Evolutionary conservation across 2,888 invertebrate species (phyloP), one percentile per base, ranked within the genome.

Genomic region (Oxycera nigricornis): DNA sequence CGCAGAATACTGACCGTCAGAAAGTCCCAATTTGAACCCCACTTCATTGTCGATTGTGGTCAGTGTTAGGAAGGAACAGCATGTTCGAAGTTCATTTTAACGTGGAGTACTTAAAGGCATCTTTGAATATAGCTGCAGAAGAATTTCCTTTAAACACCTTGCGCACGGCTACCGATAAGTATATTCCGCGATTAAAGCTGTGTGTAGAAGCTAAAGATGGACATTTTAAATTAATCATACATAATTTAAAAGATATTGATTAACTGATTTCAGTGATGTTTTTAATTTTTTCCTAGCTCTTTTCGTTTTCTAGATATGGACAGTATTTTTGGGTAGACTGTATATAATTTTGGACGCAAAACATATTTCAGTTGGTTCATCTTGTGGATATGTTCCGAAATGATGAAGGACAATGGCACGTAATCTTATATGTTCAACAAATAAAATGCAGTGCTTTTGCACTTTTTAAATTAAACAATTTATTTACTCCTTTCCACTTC

Each of bases 401-500:
- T n/a, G n/a, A n/a, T n/a, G n/a, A n/a, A n/a, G n/a, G n/a, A n/a
- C n/a, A n/a, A n/a, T n/a, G n/a, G n/a, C n/a, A n/a, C n/a, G n/a
- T n/a, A n/a, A n/a, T n/a, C n/a, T n/a, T n/a, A n/a, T n/a, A n/a
- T n/a, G n/a, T n/a, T n/a, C n/a, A n/a, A 7, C 35, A 35, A 35
- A 35, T 35, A 35, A 35, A 35, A 35, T 35, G n/a, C n/a, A n/a
- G n/a, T n/a, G n/a, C n/a, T n/a, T n/a, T n/a, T n/a, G n/a, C 14
- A 46, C 4, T 3, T 2, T 62, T 67, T 52, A 7, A 24, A 52
- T 55, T 52, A 70, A 70, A 70, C 70, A 70, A 31, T 70, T 70
- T 55, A 70, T 70, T 70, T 68, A 68, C 31, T 30, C 20, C 31
- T 70, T 70, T 70, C 26, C 24, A 55, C 55, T 14, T 52, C 17